Evolutionary conservation across 1,140 invertebrate species (phyloP).

Genomic region (Leptinotarsa lineolata): DNA sequence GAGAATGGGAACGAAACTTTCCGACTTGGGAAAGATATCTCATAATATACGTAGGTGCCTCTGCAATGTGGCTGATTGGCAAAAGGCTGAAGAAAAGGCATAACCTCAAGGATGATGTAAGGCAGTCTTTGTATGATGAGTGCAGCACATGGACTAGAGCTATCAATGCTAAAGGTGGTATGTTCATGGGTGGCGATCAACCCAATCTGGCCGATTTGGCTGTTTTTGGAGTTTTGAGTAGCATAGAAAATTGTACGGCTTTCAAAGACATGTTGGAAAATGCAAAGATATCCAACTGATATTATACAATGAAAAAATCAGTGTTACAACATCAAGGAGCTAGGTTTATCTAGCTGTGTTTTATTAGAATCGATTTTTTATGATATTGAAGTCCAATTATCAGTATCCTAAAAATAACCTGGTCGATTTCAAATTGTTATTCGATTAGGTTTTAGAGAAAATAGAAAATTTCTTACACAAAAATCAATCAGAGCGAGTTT

Average conservation of each 20-base stretch:
- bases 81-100: conserved; percentile 88
- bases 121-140: conserved; percentile 87
- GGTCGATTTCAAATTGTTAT: too few relatives aligned
- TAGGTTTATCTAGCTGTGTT: conserved; percentile 26
- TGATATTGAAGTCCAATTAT: too few relatives aligned
- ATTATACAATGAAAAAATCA: conserved; percentile 49
- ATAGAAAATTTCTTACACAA: too few relatives aligned
- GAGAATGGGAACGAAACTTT: conserved; percentile 91
- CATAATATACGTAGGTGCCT: conserved; percentile 92
- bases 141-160: conserved; percentile 79
- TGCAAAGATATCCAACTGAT: conserved; percentile 67
- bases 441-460: too few relatives aligned
- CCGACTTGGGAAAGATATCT: conserved; percentile 79
- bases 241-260: conserved; percentile 93
- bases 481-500: too few relatives aligned
- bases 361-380: too few relatives aligned
- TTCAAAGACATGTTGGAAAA: conserved; percentile 82
- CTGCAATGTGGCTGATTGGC: conserved; percentile 91
- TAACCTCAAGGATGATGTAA: conserved; percentile 84
- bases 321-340: conserved; percentile 40
- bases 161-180: conserved; percentile 29
- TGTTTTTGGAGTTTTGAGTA: conserved; percentile 90
- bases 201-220: conserved; percentile 94
- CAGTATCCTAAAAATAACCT: too few relatives aligned
- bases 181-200: conserved; percentile 81